Evolutionary conservation across 1,140 invertebrate species (phyloP), one percentile per base, ranked within the genome.

Genomic region (Solenopsis fugax): DNA sequence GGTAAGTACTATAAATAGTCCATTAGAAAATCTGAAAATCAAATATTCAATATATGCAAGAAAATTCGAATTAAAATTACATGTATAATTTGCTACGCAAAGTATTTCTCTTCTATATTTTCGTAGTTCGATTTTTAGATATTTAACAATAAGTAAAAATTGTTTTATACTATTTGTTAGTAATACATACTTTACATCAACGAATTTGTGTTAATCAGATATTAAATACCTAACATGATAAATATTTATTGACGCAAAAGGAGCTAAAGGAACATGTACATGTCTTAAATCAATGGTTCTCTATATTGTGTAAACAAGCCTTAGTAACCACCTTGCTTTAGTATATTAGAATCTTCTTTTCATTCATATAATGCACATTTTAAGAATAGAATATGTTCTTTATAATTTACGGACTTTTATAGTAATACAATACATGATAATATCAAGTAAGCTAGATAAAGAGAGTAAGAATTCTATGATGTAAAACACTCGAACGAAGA

Each of bases 301-400:
- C 24, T 67, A 76, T 71, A 2, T 13, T 52, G 13, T 4, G 71
- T 91, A 91, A 93, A 93, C 91, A 93, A 90, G 21, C 92, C 92
- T 37, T 93, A 87, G 92, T 90, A 93, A 93, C 92, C 85, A 54
- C 52, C 73, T 67, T 37, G 34, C n/a, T 37, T 37, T 24, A 50
- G 54, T 52, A 60, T 16, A 29, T 0, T 34, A 41, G 9, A 81
- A 81, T n/a, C 18, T 1, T n/a, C 52, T 58, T 18, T 48, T 48
- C 4, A n/a, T 60, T 69, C 13, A 12, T 48, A 54, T 12, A 54
- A 37, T 24, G 2, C 58, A 60, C n/a, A 82, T 50, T 72, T 60
- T 24, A 73, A 75, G 48, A 34, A 84, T 2, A 9, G 24, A 65
- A 64, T 45, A 48, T 34, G 3, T 71, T 60, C 71, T 62, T 4